phyloP scores from a whole-genome alignment of 23 tunicate species.

The Styela clava region DNA sequence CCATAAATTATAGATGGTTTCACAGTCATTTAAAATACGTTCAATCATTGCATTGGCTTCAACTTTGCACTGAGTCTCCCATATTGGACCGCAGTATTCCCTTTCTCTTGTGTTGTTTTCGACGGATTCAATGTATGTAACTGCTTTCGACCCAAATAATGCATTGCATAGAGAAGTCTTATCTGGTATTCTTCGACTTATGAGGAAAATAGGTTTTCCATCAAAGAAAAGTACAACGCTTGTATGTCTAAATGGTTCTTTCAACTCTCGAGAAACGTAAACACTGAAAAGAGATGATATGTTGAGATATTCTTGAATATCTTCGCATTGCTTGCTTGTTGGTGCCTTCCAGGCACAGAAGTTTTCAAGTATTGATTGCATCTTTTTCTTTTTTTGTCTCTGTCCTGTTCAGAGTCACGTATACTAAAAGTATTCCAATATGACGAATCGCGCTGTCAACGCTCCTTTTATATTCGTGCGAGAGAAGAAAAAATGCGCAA shows the following conservation, averaged over 20 bases:
- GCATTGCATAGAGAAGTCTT: neutral
- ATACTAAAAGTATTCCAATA: no score
- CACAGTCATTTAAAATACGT: neutral
- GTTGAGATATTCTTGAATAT: neutral
- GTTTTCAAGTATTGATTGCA: neutral
- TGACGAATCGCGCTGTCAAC: no score
- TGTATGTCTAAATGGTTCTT: slow-evolving; percentile 18
- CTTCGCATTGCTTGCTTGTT: neutral
- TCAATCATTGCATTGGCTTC: neutral
- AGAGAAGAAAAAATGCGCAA: no score
- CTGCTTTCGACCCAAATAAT: slow-evolving; percentile 10
- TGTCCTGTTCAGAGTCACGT: no score
- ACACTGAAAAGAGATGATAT: slow-evolving; percentile 1
- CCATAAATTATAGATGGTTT: slow-evolving; percentile 9
- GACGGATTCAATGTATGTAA: slow-evolving; percentile 4
- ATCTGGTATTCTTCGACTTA: slow-evolving; percentile 20
- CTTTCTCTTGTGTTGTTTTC: no score
- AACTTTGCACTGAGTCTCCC: neutral
- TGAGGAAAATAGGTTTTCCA: neutral
- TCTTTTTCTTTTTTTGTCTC: neutral
- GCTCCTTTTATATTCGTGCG: no score
- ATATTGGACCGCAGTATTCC: neutral
- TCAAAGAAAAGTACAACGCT: slow-evolving; percentile 10
- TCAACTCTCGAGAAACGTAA: neutral
- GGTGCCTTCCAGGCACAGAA: neutral